Evolutionary conservation across 1,140 invertebrate genomes (phyloP).

Genomic region (Dendrolimus punctatus): DNA sequence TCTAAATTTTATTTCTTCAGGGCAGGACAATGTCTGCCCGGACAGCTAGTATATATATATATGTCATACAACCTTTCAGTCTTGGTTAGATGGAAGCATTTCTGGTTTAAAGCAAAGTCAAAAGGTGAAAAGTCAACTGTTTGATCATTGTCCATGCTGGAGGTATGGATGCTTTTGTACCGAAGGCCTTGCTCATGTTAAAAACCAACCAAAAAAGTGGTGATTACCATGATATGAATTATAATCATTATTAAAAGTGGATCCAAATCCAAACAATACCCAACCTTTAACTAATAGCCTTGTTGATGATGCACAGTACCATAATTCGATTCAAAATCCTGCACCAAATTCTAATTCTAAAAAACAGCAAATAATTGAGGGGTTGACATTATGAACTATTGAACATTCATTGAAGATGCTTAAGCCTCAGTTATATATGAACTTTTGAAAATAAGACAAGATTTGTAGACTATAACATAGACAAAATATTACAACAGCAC

Average conservation of each 20-base stretch:
- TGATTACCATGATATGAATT: background rate
- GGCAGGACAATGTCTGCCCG: too few species aligned
- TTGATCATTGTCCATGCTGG: constrained; percentile 6
- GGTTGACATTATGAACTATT: constrained; percentile 3
- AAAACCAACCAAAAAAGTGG: constrained; percentile 1
- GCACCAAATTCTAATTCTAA: too few species aligned
- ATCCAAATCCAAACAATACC: constrained; percentile 4
- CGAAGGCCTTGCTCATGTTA: constrained; percentile 2
- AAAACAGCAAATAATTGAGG: background rate
- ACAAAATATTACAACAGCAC: constrained; percentile 1
- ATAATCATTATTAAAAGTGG: background rate
- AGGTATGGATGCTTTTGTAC: constrained; percentile 1
- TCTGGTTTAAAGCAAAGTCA: constrained; percentile 1
- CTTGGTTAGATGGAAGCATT: background rate
- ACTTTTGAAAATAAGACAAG: background rate
- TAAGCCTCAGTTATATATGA: constrained; percentile 4
- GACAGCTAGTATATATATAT: too few species aligned
- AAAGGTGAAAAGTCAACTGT: background rate
- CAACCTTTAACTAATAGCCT: constrained; percentile 4
- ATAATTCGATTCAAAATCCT: constrained; percentile 7
- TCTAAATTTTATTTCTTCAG: too few species aligned
- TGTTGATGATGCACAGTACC: constrained; percentile 1
- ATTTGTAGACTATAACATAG: constrained; percentile 4
- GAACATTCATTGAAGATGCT: constrained; percentile 3
- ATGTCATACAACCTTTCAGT: background rate